A percentile compares a stretch with the other conserved stretches of the same genome.
Evolutionary conservation across 53 echinoderm and acorn worm species (phyloP).

Genomic region (Mesocentrotus franciscanus): DNA sequence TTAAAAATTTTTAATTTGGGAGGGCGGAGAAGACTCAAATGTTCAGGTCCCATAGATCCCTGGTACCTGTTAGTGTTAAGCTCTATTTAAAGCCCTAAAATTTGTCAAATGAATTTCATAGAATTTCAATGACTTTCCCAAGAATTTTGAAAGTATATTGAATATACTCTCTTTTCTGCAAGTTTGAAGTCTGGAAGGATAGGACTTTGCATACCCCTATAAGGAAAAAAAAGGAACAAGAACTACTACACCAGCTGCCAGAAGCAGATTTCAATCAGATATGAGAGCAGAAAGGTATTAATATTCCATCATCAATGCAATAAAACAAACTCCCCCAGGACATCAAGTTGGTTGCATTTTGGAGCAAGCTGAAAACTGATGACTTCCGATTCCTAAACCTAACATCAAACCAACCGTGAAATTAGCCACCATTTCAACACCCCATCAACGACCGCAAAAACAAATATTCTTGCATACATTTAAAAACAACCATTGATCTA

Average conservation of each 20-base stretch:
- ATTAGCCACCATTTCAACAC: conserved; percentile 35
- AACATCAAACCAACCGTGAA: conserved; percentile 38
- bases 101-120: neutral
- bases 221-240: neutral
- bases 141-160: neutral
- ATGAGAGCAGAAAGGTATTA: conserved; percentile 10
- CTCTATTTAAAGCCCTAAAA: neutral
- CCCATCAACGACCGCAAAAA: conserved; percentile 39
- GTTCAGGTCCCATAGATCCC: too few species aligned
- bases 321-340: conserved; percentile 38
- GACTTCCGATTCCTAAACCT: conserved; percentile 45
- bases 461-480: conserved; percentile 29
- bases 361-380: conserved; percentile 36
- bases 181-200: neutral
- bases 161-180: neutral
- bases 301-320: conserved; percentile 49
- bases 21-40: too few species aligned
- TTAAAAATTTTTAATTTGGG: too few species aligned
- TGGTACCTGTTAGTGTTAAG: too few species aligned
- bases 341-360: neutral
- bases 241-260: neutral
- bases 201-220: neutral
- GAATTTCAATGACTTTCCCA: neutral
- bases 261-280: conserved; percentile 7
- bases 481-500: conserved; percentile 11